These are phyloP conservation scores for Nerophis ophidion DNA, from an alignment of 2,113 vertebrate species.

Conservation along the genomic window DNA sequence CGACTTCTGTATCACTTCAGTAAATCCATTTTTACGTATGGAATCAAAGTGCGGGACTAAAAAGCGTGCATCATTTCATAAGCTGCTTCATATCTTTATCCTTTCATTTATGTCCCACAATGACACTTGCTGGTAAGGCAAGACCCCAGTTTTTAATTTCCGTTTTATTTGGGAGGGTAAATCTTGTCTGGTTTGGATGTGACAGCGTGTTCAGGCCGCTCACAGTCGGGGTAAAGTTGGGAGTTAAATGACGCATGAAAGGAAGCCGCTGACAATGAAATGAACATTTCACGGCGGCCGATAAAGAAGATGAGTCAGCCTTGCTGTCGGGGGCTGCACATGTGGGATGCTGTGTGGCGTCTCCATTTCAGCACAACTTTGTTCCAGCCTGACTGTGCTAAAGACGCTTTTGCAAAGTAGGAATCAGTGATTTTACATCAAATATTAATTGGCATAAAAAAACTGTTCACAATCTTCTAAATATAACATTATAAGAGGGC, in stretches of 20 bases:
- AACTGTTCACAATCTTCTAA: neutral
- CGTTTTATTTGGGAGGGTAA: conserved; percentile 27
- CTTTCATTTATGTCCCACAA: conserved; percentile 25
- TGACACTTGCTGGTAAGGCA: conserved; percentile 26
- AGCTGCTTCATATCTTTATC: conserved; percentile 1
- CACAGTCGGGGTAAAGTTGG: conserved; percentile 52
- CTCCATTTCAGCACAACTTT: conserved; percentile 30
- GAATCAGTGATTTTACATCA: no score
- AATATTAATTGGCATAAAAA: no score
- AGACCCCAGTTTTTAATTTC: conserved; percentile 8
- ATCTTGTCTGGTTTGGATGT: conserved; percentile 20
- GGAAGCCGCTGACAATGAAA: conserved; percentile 26
- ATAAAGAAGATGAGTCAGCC: conserved; percentile 30
- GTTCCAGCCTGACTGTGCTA: no score
- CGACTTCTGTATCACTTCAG: no score
- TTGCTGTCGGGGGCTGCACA: conserved; percentile 1
- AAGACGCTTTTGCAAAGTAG: no score
- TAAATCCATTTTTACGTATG: no score
- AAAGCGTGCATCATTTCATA: neutral
- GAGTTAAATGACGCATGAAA: conserved; percentile 37
- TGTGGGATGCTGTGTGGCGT: conserved; percentile 1
- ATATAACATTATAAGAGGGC: no score
- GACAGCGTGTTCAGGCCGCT: conserved; percentile 46
- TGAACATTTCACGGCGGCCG: conserved; percentile 4
- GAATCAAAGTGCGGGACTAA: neutral